Evolutionary conservation across 2,797 vertebrate genomes (phyloP).

Genomic region (Muscicapa striata): DNA sequence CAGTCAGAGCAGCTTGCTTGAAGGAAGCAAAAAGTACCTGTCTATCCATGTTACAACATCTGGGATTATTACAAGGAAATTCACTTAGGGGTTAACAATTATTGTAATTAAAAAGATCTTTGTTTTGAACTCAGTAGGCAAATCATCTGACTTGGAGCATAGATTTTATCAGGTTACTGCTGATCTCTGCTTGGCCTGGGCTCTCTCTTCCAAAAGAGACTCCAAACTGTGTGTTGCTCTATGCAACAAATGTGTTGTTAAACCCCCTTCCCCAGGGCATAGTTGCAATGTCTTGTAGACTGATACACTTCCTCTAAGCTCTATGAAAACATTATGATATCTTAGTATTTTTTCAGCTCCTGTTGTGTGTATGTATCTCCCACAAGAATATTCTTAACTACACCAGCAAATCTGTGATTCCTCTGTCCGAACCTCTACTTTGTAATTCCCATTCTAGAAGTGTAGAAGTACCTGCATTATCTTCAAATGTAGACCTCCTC

Average conservation of each 20-base stretch:
- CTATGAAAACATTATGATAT: background rate
- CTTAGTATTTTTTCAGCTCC: background rate
- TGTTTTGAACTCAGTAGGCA: slow-evolving; percentile 34
- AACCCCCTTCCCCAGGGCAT: background rate
- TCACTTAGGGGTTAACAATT: background rate
- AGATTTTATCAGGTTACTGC: background rate
- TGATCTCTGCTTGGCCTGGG: background rate
- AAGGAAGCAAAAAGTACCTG: slow-evolving; percentile 1
- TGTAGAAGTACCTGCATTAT: background rate
- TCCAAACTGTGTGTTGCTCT: background rate
- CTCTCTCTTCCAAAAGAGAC: background rate
- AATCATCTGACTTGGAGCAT: slow-evolving; percentile 9
- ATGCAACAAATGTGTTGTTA: background rate
- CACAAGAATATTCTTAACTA: background rate
- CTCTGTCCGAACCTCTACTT: background rate
- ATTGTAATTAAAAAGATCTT: slow-evolving; percentile 10
- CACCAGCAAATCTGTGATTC: background rate
- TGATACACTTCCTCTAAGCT: background rate
- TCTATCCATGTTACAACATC: background rate
- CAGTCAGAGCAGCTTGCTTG: background rate
- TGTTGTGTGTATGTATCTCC: background rate
- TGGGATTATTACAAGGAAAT: slow-evolving; percentile 21
- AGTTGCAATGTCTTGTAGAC: background rate
- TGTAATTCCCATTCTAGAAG: background rate
- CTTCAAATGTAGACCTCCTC: background rate